These are phyloP conservation scores for Amorpha juglandis DNA, from an alignment of 2,888 invertebrate genomes.

Conservation along the genomic window DNA sequence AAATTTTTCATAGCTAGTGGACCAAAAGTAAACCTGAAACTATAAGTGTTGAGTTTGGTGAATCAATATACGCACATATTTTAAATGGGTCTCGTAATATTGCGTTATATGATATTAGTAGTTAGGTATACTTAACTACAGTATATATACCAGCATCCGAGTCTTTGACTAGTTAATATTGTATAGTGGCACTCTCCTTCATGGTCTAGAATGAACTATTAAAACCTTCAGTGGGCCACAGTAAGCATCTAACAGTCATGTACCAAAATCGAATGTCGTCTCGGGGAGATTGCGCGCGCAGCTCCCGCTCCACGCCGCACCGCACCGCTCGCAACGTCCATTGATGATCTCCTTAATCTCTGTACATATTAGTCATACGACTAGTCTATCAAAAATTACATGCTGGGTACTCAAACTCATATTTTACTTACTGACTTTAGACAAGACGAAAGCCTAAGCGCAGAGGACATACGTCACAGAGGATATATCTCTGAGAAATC, in stretches of 20 bases:
- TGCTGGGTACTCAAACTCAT: slow-evolving; percentile 4
- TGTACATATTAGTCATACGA: slow-evolving; percentile 65
- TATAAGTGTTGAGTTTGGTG: slow-evolving; percentile 3
- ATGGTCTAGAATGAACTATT: slow-evolving; percentile 80
- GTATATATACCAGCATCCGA: background rate
- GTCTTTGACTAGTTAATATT: slow-evolving; percentile 44
- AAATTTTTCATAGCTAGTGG: background rate
- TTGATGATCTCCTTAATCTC: slow-evolving; percentile 82
- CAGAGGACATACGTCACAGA: background rate
- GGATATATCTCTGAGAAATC: slow-evolving; percentile 46
- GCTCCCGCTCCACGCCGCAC: slow-evolving; percentile 67
- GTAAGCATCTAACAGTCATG: slow-evolving; percentile 83
- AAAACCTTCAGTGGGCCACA: slow-evolving; percentile 77
- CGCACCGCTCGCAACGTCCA: slow-evolving; percentile 76
- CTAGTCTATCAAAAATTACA: slow-evolving; percentile 6
- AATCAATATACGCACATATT: slow-evolving; percentile 13
- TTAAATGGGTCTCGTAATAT: background rate
- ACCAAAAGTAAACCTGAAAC: background rate
- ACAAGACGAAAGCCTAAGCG: slow-evolving; percentile 29
- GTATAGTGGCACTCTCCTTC: slow-evolving; percentile 57
- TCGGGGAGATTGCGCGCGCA: slow-evolving; percentile 79
- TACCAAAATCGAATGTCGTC: slow-evolving; percentile 85
- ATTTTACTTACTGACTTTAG: slow-evolving; percentile 35
- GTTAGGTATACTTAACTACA: background rate
- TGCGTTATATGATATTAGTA: background rate